A percentile compares a stretch with the other conserved stretches of the same genome.
Conservation (phyloP, 1,140 invertebrate species). For the Bathynomus jamesi region DNA sequence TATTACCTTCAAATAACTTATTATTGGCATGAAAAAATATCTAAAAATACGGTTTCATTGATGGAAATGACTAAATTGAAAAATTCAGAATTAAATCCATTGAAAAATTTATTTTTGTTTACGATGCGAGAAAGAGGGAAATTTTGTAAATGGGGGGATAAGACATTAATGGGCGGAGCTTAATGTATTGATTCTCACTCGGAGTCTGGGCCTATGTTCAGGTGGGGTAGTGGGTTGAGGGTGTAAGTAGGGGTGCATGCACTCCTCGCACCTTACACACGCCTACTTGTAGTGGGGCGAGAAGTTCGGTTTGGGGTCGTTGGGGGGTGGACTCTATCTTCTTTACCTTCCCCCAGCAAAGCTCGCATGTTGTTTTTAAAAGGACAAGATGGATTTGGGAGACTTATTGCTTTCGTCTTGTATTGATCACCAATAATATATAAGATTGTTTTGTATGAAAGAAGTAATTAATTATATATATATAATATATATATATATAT, state of each 20-base stretch:
- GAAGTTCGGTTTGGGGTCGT: background rate
- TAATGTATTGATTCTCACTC: background rate
- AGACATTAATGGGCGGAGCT: background rate
- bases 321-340: background rate
- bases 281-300: background rate
- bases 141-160: background rate
- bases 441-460: background rate
- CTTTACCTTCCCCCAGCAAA: too few relatives aligned
- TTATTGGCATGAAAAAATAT: background rate
- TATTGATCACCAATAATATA: background rate
- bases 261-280: background rate
- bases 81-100: background rate
- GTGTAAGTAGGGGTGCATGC: too few relatives aligned
- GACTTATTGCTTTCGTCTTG: background rate
- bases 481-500: too few relatives aligned
- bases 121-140: background rate
- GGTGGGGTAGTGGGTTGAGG: background rate
- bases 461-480: too few relatives aligned
- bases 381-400: background rate
- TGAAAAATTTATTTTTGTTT: background rate
- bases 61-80: background rate
- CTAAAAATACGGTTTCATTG: background rate
- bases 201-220: background rate
- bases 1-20: too few relatives aligned
- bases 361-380: constrained; percentile 2